Conservation (phyloP, 2,888 invertebrate genomes). For the Ellobium chinense region DNA sequence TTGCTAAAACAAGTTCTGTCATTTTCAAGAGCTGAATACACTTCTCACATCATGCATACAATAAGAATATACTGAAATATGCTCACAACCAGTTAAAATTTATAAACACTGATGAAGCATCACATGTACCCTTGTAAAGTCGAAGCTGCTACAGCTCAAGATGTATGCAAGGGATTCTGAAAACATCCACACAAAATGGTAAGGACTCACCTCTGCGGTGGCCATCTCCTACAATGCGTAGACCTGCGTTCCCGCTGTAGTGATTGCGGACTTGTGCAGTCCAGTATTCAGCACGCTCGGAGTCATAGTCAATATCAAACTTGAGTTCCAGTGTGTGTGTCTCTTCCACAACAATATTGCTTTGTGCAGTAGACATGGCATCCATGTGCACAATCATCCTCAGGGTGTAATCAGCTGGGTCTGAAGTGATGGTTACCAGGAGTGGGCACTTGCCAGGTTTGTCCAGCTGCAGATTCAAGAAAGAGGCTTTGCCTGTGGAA, state of each 20-base stretch:
- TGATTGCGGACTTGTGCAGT: slow-evolving; percentile 41
- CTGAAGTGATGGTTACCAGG: slow-evolving; percentile 38
- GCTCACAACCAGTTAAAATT: no score
- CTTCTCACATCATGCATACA: no score
- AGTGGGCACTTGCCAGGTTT: slow-evolving; percentile 49
- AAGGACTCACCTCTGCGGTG: slow-evolving; percentile 43
- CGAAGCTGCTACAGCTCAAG: no score
- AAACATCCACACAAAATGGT: no score
- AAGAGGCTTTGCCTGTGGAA: slow-evolving; percentile 33
- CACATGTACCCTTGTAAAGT: no score
- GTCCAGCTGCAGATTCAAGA: slow-evolving; percentile 43
- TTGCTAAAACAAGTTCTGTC: no score
- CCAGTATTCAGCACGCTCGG: slow-evolving; percentile 29
- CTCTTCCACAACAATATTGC: slow-evolving; percentile 36
- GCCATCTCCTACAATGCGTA: slow-evolving; percentile 24
- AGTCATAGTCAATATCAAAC: slow-evolving; percentile 42
- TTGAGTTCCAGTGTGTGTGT: slow-evolving; percentile 43
- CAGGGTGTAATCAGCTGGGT: slow-evolving; percentile 41
- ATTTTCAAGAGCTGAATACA: no score
- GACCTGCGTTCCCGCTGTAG: slow-evolving; percentile 29
- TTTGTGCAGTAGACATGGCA: slow-evolving; percentile 34
- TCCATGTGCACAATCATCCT: slow-evolving; percentile 10
- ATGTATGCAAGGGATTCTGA: no score
- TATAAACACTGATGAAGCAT: no score
- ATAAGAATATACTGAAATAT: no score